Evolutionary conservation across 1,140 invertebrate species (phyloP).

Genomic region (Pseudoatta argentina): DNA sequence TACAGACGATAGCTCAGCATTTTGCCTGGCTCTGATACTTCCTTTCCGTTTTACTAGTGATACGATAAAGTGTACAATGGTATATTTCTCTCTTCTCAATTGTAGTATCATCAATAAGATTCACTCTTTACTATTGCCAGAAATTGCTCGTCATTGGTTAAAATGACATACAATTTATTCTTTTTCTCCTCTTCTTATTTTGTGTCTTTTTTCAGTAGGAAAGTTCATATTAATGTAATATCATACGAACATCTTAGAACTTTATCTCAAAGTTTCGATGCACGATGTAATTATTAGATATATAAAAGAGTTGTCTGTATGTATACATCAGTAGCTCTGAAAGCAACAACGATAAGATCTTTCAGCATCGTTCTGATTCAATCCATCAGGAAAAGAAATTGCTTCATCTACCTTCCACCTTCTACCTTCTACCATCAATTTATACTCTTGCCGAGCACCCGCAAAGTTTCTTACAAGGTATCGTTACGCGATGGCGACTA

Average conservation of each 20-base stretch:
- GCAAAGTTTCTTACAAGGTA: constrained; percentile 46
- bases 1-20: constrained; percentile 23
- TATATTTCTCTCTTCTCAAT: not conserved
- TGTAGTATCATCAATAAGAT: constrained; percentile 13
- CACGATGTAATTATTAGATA: constrained; percentile 30
- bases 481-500: constrained; percentile 42
- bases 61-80: not conserved
- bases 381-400: constrained; percentile 22
- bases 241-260: not conserved
- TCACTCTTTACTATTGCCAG: not conserved
- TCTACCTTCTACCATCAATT: constrained; percentile 31
- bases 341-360: constrained; percentile 39
- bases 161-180: not conserved
- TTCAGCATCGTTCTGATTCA: constrained; percentile 28
- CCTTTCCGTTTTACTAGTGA: constrained; percentile 5
- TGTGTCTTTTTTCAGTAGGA: not conserved
- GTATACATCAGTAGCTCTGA: not conserved
- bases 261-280: not conserved
- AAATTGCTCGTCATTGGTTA: not conserved
- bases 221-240: not conserved
- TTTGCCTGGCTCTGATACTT: constrained; percentile 11
- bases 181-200: not conserved
- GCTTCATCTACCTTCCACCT: constrained; percentile 22
- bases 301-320: not conserved
- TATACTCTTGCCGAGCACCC: constrained; percentile 39